Base-by-base conservation (phyloP, 1,140 invertebrate species). In the Aphaenogaster rudis region DNA sequence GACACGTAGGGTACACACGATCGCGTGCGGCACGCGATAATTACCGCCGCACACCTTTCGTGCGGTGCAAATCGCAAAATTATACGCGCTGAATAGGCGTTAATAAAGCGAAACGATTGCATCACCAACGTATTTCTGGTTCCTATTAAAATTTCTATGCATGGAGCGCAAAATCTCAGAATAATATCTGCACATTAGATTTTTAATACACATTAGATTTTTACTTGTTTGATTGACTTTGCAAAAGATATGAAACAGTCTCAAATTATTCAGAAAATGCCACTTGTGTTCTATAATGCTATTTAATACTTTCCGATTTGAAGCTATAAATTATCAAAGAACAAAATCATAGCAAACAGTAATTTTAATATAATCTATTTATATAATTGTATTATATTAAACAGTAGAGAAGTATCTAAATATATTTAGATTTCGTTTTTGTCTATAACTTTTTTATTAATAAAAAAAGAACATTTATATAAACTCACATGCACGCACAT, bases 11-110 rank as follows among this genome's bases (percentile, higher is more conserved):
- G 15, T 54, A 71, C 61, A 66, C 52, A 77, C 1, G 52, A 77
- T 86, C 74, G 82, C 74, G 48, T 86, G 82, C 50, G 13, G 48
- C 82, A 79, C 74, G 82, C 74, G 76, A 86, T 86, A 86, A 86
- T 86, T 86, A 86, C 21, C 54, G 59, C 36, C 9, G n/a, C 48
- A 42, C 78, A 80, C 77, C 59, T 69, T 50, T 76, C 39, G 21
- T 61, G 72, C 71, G 28, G 13, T 9, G 28, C 77, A 80, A 80
- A 81, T 86, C 42, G 50, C 33, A 79, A 50, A 86, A 67, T 86
- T 86, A 86, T 79, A 69, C 76, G 50, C 50, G 63, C 45, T 57
- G 52, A 86, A 81, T 69, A 48, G 21, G 42, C 81, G 54, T 85
- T 77, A 85, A 85, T 76, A 85, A 81, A 81, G 9, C 39, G 66